phyloP scores from a whole-genome alignment of 2,113 vertebrate species.

The Ovis aries region ARS-UI_Ramb_v3.0 NC_056062.1:91101501-91102000 shows the following conservation, averaged over 20 bases:
- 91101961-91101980: neutral
- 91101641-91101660: neutral
- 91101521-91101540: neutral
- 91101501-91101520: neutral
- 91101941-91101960: neutral
- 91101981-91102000: neutral
- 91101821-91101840: neutral
- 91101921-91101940: neutral
- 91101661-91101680: neutral
- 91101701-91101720: neutral
- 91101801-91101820: neutral
- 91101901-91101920: neutral
- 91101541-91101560: neutral
- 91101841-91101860: fast-evolving
- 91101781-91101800: neutral
- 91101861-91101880: neutral
- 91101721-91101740: neutral
- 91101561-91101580: neutral
- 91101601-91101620: neutral
- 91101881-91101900: neutral
- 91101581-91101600: neutral
- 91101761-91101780: neutral
- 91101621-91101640: neutral
- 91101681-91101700: neutral
- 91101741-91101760: neutral